Evolutionary conservation across 2,113 vertebrate species (phyloP), one percentile per base, ranked within the genome.

Genomic region (Mirounga angustirostris): DNA sequence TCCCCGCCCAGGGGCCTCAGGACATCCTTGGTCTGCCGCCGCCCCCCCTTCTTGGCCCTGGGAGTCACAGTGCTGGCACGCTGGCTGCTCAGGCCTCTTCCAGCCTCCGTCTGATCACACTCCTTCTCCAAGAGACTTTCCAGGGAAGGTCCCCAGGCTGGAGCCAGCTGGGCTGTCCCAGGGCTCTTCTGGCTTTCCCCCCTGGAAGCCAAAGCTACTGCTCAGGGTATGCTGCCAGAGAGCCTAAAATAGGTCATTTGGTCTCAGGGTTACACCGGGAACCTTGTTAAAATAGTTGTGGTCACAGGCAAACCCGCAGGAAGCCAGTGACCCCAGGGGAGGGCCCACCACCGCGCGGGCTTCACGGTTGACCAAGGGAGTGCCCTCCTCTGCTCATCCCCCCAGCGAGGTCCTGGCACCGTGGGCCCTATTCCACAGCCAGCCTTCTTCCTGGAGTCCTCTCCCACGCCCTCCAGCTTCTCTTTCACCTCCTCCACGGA

Each of bases 171-270:
- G 88, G 89, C 92, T 33, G 40, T 52, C 52, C 61, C 26, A 4
- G 92, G 30, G 24, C 40, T 26, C 69, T 91, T 26, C 80, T 58
- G 69, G 36, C 95, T 84, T 56, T 80, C 4, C 19, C 86, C 65
- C 52, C 24, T 1, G 9, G 88, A 84, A 81, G 46, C 67, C 6
- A 1, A 82, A 46, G 58, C 82, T 65, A 19, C 86, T 71, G 81
- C 78, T 78, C 79, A 40, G 63, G 33, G 28, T 52, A 4, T 61
- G 58, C 74, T 71, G 22, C 84, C 43, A 78, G 63, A 30, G 73
- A 86, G 50, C 83, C 86, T 40, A 28, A 95, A 89, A 54, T 82
- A 78, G 86, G 79, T 59, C 67, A 33, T 79, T 71, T 43, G 69
- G 85, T 67, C 54, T 81, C 50, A 10, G 69, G 84, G 61, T 59